Percentiles rank a stretch among this genome's conserved stretches.
phyloP scores from a whole-genome alignment of 2,113 vertebrate species.

The Crotalus viridis region DNA sequence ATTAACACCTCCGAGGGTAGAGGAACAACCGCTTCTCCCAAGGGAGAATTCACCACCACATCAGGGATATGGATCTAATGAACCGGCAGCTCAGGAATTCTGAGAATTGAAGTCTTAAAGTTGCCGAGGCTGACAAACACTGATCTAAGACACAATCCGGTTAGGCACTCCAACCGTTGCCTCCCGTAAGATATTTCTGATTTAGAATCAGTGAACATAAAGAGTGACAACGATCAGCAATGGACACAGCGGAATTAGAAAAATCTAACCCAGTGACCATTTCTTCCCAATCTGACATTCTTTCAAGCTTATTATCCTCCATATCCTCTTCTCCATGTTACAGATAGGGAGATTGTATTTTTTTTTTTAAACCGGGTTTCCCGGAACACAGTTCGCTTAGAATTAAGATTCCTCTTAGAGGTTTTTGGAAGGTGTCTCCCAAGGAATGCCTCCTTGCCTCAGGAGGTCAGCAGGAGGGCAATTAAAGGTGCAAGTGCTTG shows the following conservation, averaged over 20 bases:
- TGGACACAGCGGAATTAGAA: background rate
- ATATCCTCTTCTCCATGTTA: background rate
- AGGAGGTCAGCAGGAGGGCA: background rate
- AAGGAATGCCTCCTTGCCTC: background rate
- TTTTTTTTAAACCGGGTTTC: background rate
- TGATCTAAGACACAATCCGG: background rate
- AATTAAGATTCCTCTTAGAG: background rate
- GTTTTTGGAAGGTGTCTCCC: background rate
- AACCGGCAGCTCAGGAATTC: background rate
- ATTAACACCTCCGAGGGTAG: background rate
- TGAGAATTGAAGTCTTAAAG: background rate
- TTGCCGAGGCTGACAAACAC: background rate
- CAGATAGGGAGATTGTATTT: background rate
- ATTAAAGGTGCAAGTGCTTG: background rate
- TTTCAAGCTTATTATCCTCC: background rate
- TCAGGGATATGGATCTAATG: background rate
- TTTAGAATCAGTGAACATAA: background rate
- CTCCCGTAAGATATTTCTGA: background rate
- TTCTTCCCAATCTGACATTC: background rate
- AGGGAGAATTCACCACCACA: background rate
- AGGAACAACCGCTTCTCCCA: background rate
- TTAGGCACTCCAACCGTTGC: too few relatives aligned
- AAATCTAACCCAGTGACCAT: background rate
- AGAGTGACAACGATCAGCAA: background rate
- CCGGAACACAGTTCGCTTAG: background rate